phyloP scores from a whole-genome alignment of 2,113 vertebrate species.

The sheep (Ovis aries) region ARS-UI_Ramb_v3.0 NC_056054.1:276206501-276207000 shows the following conservation, averaged over 20 bases:
- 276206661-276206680: neutral
- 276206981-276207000: too few species aligned
- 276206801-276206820: neutral
- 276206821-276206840: neutral
- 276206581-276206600: neutral
- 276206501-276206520: neutral
- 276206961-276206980: too few species aligned
- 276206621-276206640: neutral
- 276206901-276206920: rapidly evolving
- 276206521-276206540: neutral
- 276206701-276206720: neutral
- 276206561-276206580: neutral
- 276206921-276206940: too few species aligned
- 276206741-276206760: neutral
- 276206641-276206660: neutral
- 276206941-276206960: too few species aligned
- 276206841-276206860: neutral
- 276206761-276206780: neutral
- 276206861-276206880: too few species aligned
- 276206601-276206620: neutral
- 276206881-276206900: too few species aligned
- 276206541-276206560: neutral
- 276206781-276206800: neutral
- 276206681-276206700: neutral
- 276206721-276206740: neutral